These are phyloP conservation scores for Panurus biarmicus DNA, from an alignment of 2,113 vertebrate species.

Conservation along the genomic window DNA sequence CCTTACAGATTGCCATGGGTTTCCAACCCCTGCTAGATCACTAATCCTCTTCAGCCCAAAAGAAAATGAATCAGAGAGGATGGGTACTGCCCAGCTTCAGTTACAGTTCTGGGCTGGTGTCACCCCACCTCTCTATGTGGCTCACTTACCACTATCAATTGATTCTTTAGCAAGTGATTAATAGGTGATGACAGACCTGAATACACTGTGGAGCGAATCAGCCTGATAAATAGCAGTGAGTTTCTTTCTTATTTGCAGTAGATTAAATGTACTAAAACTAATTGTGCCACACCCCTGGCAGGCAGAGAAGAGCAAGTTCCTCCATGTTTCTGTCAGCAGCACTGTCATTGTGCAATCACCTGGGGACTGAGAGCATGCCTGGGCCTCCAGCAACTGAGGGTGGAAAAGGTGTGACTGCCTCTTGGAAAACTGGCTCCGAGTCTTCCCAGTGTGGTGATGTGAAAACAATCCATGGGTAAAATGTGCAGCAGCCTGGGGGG, in stretches of 20 bases:
- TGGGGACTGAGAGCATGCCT: background rate
- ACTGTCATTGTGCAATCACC: background rate
- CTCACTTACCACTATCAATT: background rate
- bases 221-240: background rate
- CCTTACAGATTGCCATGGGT: background rate
- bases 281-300: background rate
- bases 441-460: background rate
- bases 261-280: background rate
- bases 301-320: background rate
- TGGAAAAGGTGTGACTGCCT: background rate
- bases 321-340: background rate
- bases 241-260: background rate
- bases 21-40: background rate
- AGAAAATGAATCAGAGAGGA: background rate
- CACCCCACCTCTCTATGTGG: accelerated
- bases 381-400: background rate
- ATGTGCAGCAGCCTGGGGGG: background rate
- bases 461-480: background rate
- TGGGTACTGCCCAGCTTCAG: background rate
- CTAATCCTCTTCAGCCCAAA: background rate
- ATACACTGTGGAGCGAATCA: background rate
- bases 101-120: background rate
- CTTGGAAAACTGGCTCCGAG: background rate
- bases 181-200: background rate
- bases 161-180: background rate